phyloP scores from a whole-genome alignment of 2,113 vertebrate genomes.

The Nesogale talazaci region DNA sequence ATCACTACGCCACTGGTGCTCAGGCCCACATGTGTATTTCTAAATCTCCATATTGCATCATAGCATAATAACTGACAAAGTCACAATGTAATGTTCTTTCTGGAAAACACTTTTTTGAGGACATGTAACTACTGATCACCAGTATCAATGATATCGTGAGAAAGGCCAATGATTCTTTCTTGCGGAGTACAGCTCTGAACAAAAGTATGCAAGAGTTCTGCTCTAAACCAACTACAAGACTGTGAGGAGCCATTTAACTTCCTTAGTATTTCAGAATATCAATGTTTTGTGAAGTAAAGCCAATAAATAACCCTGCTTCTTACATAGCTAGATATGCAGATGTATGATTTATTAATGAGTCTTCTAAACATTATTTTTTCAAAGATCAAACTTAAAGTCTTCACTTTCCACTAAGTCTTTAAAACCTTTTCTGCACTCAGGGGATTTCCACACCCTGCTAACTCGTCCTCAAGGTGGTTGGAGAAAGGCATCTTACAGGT shows the following conservation, averaged over 20 bases:
- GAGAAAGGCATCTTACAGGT: slow-evolving; percentile 61
- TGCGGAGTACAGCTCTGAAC: rapidly evolving
- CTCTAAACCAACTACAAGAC: rapidly evolving
- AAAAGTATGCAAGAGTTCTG: rapidly evolving
- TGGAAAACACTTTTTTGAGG: neutral
- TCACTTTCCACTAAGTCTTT: slow-evolving; percentile 2
- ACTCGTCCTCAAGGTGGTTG: slow-evolving; percentile 79
- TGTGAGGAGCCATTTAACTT: neutral
- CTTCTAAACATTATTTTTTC: slow-evolving; percentile 28
- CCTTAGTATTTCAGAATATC: neutral
- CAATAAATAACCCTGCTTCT: neutral
- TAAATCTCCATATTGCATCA: neutral
- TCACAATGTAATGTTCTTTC: neutral
- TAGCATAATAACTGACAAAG: rapidly evolving
- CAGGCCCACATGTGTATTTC: neutral
- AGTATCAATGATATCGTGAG: neutral
- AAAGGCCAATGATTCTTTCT: neutral
- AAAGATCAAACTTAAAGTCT: neutral
- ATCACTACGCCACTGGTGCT: no score
- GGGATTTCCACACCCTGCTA: slow-evolving; percentile 43
- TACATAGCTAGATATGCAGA: neutral
- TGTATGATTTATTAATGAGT: neutral
- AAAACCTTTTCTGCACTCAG: neutral
- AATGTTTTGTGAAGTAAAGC: neutral
- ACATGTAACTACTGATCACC: neutral